A percentile compares a stretch with the other conserved stretches of the same genome.
Conservation (phyloP, 2,797 vertebrate genomes). For the Macroramphosus scolopax region DNA sequence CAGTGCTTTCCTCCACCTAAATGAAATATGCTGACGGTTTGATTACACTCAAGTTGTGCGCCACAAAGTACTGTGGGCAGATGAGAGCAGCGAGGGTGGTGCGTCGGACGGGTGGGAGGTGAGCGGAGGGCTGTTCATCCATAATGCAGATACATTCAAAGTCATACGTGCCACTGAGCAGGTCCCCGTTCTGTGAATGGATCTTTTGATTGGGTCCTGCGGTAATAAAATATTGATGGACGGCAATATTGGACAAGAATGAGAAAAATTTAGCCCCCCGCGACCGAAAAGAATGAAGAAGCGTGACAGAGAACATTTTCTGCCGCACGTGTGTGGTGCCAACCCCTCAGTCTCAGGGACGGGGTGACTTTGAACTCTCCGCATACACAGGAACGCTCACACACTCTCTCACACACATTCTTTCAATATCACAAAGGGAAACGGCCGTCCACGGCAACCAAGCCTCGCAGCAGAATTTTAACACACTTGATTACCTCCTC, state of each 20-base stretch:
- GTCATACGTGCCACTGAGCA: constrained; percentile 71
- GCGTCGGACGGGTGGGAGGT: constrained; percentile 22
- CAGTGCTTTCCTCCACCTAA: constrained; percentile 52
- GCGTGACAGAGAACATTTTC: constrained; percentile 42
- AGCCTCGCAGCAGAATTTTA: constrained; percentile 47
- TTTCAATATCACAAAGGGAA: constrained; percentile 57
- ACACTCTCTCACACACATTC: constrained; percentile 10
- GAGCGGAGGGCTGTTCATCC: constrained; percentile 58
- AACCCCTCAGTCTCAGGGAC: constrained; percentile 66
- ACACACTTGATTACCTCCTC: constrained; percentile 58
- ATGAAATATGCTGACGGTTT: constrained; percentile 74
- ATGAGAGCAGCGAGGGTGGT: constrained; percentile 26
- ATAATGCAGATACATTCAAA: constrained; percentile 75
- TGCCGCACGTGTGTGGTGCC: constrained; percentile 39
- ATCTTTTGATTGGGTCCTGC: constrained; percentile 70
- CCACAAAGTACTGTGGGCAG: constrained; percentile 53
- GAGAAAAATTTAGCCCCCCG: constrained; percentile 38
- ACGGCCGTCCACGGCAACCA: constrained; percentile 31
- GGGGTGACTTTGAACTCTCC: constrained; percentile 76
- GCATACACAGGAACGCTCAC: too few species aligned
- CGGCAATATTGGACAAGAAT: constrained; percentile 64
- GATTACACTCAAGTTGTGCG: constrained; percentile 74
- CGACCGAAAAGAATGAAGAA: constrained; percentile 27
- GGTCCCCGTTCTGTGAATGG: constrained; percentile 63
- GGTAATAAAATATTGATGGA: constrained; percentile 79